Conservation (phyloP, 2,113 vertebrate genomes). For the Sylvia atricapilla region DNA sequence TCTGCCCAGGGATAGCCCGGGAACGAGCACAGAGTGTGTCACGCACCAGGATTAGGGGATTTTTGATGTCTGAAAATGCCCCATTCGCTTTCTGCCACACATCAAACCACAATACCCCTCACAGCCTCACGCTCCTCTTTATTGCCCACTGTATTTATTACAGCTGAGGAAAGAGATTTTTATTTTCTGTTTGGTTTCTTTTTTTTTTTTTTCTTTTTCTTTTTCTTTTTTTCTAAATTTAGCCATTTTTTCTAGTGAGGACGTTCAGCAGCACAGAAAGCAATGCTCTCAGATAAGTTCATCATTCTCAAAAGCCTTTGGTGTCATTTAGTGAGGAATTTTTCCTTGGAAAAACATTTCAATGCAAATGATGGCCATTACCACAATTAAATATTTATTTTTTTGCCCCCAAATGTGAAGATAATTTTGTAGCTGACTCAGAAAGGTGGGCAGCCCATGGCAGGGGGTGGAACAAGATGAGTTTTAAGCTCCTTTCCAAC, state of each 20-base stretch:
- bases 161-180: neutral
- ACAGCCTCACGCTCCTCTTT: neutral
- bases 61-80: neutral
- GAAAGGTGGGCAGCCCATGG: neutral
- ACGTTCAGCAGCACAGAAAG: neutral
- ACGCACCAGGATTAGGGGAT: neutral
- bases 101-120: neutral
- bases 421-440: neutral
- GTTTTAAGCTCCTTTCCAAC: neutral
- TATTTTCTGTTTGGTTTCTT: neutral
- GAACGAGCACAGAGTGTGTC: neutral
- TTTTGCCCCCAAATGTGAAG: neutral
- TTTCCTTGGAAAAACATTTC: neutral
- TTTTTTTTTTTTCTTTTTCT: fast-evolving
- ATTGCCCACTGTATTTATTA: neutral
- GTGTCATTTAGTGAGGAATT: neutral
- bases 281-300: neutral
- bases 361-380: constrained; percentile 40
- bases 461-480: neutral
- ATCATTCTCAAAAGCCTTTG: constrained; percentile 32
- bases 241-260: constrained; percentile 20
- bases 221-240: constrained; percentile 2
- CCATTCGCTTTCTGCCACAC: neutral
- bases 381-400: constrained; percentile 8
- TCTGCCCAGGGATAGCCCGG: neutral